Evolutionary conservation across 2,888 invertebrate species (phyloP).

Genomic region (Gastracanthus pulcherrimus): DNA sequence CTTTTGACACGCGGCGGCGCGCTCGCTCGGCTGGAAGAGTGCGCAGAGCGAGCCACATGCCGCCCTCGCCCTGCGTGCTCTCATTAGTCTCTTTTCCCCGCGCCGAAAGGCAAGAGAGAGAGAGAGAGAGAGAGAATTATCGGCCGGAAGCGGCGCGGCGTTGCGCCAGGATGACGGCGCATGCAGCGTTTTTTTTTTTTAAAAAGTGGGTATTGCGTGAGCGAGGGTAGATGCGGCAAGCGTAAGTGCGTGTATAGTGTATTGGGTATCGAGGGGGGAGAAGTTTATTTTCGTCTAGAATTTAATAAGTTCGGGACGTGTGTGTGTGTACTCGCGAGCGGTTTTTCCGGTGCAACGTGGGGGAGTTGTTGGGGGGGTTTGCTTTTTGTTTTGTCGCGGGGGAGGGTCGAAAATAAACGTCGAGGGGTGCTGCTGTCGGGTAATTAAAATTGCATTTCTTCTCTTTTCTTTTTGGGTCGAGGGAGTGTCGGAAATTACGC

Average conservation of each 20-base stretch:
- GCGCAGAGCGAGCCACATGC: conserved; percentile 42
- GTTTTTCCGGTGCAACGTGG: not conserved
- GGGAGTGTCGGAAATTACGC: conserved; percentile 24
- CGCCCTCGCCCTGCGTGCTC: conserved; percentile 28
- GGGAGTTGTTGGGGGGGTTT: not conserved
- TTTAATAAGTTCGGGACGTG: conserved; percentile 32
- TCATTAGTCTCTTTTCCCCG: conserved; percentile 45
- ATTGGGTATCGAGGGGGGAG: not conserved
- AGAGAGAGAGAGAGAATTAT: conserved; percentile 30
- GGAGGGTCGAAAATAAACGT: no score
- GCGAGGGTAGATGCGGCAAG: no score
- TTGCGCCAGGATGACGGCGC: conserved; percentile 13
- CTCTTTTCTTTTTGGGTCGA: not conserved
- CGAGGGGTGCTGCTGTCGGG: not conserved
- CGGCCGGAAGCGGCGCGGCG: conserved; percentile 43
- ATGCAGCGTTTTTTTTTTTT: not conserved
- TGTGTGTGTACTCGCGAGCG: not conserved
- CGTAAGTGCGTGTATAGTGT: no score
- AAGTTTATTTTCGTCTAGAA: conserved; percentile 42
- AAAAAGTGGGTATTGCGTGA: no score
- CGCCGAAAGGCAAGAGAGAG: no score
- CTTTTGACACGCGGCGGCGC: conserved; percentile 21
- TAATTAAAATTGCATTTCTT: conserved; percentile 50
- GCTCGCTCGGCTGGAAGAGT: conserved; percentile 13
- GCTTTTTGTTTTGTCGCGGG: not conserved